A percentile compares a stretch with the other conserved stretches of the same genome.
Evolutionary conservation across 2,888 invertebrate genomes (phyloP).

Genomic region (Xanthorhoe designata): DNA sequence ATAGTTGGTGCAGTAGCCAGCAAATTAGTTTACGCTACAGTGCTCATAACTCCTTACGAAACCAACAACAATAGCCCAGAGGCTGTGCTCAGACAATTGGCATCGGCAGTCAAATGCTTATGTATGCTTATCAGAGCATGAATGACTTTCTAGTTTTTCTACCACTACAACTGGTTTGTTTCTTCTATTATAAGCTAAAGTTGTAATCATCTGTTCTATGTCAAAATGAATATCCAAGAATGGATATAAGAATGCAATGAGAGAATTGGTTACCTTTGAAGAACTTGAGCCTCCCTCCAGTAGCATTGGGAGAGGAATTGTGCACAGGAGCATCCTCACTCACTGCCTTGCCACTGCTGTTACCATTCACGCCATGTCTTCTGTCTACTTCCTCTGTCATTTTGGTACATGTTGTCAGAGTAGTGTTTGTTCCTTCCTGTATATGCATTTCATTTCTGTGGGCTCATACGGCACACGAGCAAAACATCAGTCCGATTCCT

Average conservation of each 20-base stretch:
- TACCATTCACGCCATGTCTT: conserved; percentile 90
- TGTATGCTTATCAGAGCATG: conserved; percentile 82
- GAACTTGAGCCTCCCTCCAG: conserved; percentile 92
- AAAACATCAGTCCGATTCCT: conserved; percentile 76
- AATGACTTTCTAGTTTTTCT: conserved; percentile 82
- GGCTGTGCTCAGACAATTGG: conserved; percentile 75
- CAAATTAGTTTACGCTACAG: conserved; percentile 60
- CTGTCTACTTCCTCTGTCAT: conserved; percentile 88
- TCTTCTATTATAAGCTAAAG: conserved; percentile 33
- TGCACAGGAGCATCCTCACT: conserved; percentile 79
- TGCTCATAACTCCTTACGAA: conserved; percentile 71
- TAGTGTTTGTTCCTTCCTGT: conserved; percentile 87
- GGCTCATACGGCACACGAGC: conserved; percentile 82
- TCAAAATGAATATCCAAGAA: conserved; percentile 7
- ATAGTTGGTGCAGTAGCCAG: conserved; percentile 1
- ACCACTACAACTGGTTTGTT: conserved; percentile 47
- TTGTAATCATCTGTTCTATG: conserved; percentile 9
- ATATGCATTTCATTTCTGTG: conserved; percentile 88
- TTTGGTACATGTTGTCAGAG: conserved; percentile 90
- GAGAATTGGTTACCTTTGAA: conserved; percentile 87
- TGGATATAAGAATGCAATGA: conserved; percentile 37
- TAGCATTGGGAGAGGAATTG: conserved; percentile 73
- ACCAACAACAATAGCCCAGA: conserved; percentile 76
- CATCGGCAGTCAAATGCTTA: conserved; percentile 70
- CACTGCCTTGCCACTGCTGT: conserved; percentile 85